Percentiles rank a stretch among this genome's conserved stretches.
These are phyloP conservation scores for Ochotona princeps DNA, from an alignment of 2,113 vertebrate species.

Conservation along the genomic window DNA sequence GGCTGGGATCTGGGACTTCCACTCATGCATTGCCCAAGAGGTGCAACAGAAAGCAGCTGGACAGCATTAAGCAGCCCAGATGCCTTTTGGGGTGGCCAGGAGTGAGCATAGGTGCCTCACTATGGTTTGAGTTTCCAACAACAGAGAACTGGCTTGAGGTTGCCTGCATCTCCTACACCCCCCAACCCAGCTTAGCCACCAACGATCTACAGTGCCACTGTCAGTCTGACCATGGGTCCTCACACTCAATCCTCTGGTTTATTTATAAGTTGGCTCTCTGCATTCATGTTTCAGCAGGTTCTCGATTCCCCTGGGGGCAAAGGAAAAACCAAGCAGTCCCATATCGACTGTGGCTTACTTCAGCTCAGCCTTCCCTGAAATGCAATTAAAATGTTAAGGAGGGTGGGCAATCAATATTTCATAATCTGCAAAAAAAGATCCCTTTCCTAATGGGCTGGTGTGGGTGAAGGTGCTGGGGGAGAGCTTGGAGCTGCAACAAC, in stretches of 20 bases:
- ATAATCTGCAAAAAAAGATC: not conserved
- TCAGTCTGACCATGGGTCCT: not conserved
- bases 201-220: not conserved
- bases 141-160: not conserved
- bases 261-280: slow-evolving; percentile 29
- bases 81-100: no score
- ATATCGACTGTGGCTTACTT: not conserved
- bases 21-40: not conserved
- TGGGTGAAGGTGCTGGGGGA: not conserved
- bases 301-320: not conserved
- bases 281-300: slow-evolving; percentile 7
- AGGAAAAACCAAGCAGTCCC: not conserved
- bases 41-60: not conserved
- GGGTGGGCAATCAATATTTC: slow-evolving; percentile 57
- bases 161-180: not conserved
- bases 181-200: not conserved
- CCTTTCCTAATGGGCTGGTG: not conserved
- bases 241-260: not conserved
- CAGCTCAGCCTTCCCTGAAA: slow-evolving; percentile 33
- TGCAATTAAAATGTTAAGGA: slow-evolving; percentile 57
- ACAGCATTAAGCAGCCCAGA: not conserved
- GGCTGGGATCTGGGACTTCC: accelerated
- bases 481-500: not conserved
- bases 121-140: not conserved
- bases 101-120: not conserved